Percentiles rank a stretch among this genome's conserved stretches.
phyloP scores from a whole-genome alignment of 1,140 invertebrate species.

The Papilio dardanus region DNA sequence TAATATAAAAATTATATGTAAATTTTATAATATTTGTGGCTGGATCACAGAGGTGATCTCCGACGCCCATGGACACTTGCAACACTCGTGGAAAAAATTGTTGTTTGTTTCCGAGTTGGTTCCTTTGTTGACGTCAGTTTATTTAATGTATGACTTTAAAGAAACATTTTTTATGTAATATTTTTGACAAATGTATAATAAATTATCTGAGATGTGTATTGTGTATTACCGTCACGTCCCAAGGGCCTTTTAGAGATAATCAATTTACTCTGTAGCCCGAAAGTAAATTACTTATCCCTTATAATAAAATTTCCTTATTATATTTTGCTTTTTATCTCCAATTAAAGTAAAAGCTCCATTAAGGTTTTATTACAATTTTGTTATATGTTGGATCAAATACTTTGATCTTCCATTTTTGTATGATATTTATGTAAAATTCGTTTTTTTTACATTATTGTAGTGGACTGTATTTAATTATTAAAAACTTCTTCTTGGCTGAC shows the following conservation, averaged over 20 bases:
- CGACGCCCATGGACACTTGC: no score
- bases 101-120: no score
- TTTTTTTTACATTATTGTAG: no score
- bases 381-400: neutral
- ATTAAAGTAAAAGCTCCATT: conserved; percentile 19
- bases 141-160: no score
- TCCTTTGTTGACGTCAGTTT: no score
- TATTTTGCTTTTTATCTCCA: conserved; percentile 18
- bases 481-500: no score
- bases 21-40: no score
- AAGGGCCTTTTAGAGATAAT: conserved; percentile 18
- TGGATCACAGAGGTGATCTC: no score
- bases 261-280: conserved; percentile 7
- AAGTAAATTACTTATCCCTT: conserved; percentile 15
- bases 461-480: no score
- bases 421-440: neutral
- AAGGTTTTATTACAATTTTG: neutral
- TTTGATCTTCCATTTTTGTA: neutral
- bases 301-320: conserved; percentile 19
- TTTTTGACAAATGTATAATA: neutral
- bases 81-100: no score
- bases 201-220: neutral
- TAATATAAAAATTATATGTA: no score
- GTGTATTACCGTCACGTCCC: conserved; percentile 10
- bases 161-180: no score